phyloP scores from a whole-genome alignment of 1,140 invertebrate species.

The Temnothorax nylanderi region DNA sequence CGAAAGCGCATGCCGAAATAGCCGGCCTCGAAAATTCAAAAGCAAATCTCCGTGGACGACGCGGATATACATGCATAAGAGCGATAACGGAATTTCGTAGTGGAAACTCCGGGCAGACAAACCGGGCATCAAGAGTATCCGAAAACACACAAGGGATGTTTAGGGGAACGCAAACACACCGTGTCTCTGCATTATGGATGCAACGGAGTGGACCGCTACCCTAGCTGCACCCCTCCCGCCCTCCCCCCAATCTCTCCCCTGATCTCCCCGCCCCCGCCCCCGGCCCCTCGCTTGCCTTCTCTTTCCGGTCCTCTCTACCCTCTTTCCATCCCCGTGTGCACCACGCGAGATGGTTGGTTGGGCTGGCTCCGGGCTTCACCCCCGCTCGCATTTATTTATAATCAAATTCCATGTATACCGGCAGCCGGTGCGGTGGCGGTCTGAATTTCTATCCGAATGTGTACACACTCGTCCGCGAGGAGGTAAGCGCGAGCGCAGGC shows the following conservation, averaged over 20 bases:
- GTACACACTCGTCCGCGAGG: slow-evolving; percentile 72
- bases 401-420: slow-evolving; percentile 85
- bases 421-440: slow-evolving; percentile 78
- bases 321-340: slow-evolving; percentile 69
- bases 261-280: slow-evolving; percentile 37
- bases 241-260: not conserved
- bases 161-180: slow-evolving; percentile 81
- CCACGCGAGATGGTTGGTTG: slow-evolving; percentile 72
- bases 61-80: slow-evolving; percentile 32
- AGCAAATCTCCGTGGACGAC: slow-evolving; percentile 60
- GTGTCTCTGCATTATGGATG: slow-evolving; percentile 84
- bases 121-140: slow-evolving; percentile 79
- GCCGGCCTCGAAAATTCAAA: slow-evolving; percentile 58
- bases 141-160: slow-evolving; percentile 81
- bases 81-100: slow-evolving; percentile 71
- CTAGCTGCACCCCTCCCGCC: slow-evolving; percentile 40
- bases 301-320: slow-evolving; percentile 45
- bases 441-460: slow-evolving; percentile 82
- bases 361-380: slow-evolving; percentile 60
- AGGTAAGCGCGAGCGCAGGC: slow-evolving; percentile 40
- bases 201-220: slow-evolving; percentile 80
- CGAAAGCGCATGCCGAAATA: slow-evolving; percentile 34
- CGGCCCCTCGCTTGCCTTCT: slow-evolving; percentile 58
- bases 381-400: slow-evolving; percentile 85
- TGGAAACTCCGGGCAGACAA: slow-evolving; percentile 76